These are phyloP conservation scores for Phalera bucephala DNA, from an alignment of 2,888 invertebrate species.

Conservation along the genomic window DNA sequence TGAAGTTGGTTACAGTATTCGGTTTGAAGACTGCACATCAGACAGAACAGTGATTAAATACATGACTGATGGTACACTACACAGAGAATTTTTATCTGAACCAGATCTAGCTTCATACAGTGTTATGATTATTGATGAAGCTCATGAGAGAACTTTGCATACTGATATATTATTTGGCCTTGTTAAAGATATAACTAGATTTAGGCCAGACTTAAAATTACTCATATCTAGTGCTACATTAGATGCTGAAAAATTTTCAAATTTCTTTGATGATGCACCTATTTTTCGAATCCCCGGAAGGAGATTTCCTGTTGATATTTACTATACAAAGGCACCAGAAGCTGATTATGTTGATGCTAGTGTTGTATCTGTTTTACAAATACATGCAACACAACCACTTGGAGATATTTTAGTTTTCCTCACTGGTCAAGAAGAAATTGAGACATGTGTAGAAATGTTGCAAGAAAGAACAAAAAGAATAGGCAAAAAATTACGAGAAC, in stretches of 20 bases:
- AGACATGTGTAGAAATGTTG: conserved; percentile 93
- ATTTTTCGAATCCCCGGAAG: conserved; percentile 99
- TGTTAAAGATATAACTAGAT: conserved; percentile 97
- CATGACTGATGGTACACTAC: conserved; percentile 99
- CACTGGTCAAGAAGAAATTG: conserved; percentile 96
- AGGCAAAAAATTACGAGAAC: conserved; percentile 96
- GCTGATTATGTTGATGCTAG: conserved; percentile 99
- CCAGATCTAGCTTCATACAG: conserved; percentile 98
- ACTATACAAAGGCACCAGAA: conserved; percentile 99
- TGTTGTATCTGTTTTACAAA: conserved; percentile 98
- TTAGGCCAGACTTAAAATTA: conserved; percentile 96
- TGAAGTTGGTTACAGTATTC: conserved; percentile 94
- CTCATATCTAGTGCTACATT: conserved; percentile 99
- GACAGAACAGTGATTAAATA: conserved; percentile 98
- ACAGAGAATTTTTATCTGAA: conserved; percentile 98
- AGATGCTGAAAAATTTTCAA: conserved; percentile 98
- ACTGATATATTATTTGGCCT: conserved; percentile 99
- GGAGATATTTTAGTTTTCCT: conserved; percentile 98
- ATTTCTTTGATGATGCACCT: conserved; percentile 99
- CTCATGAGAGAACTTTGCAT: conserved; percentile 98
- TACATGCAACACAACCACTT: conserved; percentile 97
- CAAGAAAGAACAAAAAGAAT: conserved; percentile 95
- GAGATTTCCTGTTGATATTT: conserved; percentile 98
- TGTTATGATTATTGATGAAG: conserved; percentile 99
- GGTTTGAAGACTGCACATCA: conserved; percentile 99